Evolutionary conservation across 2,888 invertebrate species (phyloP).

Genomic region (Cactoblastis cactorum): DNA sequence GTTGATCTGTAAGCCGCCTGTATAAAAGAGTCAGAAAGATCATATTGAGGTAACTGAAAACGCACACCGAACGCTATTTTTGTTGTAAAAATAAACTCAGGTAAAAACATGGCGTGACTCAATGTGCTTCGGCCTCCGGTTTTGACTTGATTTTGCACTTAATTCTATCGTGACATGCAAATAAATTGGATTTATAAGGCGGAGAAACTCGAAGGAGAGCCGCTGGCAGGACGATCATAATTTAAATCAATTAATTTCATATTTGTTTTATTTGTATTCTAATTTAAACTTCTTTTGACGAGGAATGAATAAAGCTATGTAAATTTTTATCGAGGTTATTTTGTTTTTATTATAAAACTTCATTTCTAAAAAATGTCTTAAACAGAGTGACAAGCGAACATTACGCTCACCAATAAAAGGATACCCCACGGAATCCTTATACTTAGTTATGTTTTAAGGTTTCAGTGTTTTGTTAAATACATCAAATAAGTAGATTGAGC

Average conservation of each 20-base stretch:
- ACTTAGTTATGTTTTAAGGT: too few species aligned
- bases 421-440: too few species aligned
- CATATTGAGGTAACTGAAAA: conserved; percentile 32
- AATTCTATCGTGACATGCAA: conserved; percentile 26
- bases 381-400: too few species aligned
- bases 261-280: background rate
- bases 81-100: conserved; percentile 43
- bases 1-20: background rate
- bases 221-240: background rate
- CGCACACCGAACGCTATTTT: conserved; percentile 24
- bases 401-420: too few species aligned
- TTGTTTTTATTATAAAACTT: too few species aligned
- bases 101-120: conserved; percentile 36
- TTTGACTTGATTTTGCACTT: conserved; percentile 34
- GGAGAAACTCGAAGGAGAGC: background rate
- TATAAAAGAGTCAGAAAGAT: conserved; percentile 33
- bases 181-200: conserved; percentile 1
- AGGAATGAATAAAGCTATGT: background rate
- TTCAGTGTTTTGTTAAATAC: too few species aligned
- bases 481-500: too few species aligned
- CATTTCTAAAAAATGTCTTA: too few species aligned
- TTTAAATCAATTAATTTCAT: background rate
- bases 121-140: conserved; percentile 27
- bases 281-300: background rate
- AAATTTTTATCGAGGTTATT: too few species aligned